Evolutionary conservation across 2,888 invertebrate genomes (phyloP), one percentile per base, ranked within the genome.

Genomic region (Hypomecis atomaria): DNA sequence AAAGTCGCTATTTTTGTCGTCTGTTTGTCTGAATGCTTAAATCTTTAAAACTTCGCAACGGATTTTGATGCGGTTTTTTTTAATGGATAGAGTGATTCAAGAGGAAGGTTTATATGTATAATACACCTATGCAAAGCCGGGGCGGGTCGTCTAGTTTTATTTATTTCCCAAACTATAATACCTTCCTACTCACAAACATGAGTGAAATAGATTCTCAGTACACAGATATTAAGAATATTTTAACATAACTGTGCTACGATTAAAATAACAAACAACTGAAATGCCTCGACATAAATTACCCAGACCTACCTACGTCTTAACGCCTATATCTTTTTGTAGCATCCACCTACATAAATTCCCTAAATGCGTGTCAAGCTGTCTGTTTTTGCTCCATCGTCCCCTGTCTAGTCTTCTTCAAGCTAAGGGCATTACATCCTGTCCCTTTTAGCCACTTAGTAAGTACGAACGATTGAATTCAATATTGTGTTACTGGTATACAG

Each of bases 381-480:
- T 58, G 65, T 72, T 72, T 72, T 71, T 71, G 66, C 59, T 47
- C 64, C 38, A 65, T 59, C 45, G 57, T 53, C 62, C 56, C 62
- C 59, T 65, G 67, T 70, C 62, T 49, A 68, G 62, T 66, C 62
- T 56, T 40, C 61, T 55, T 52, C 55, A 48, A 65, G 38, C 53
- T 49, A 67, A 67, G 60, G 67, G 56, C 55, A 54, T 64, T 63
- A 62, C 57, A 66, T 62, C 59, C 58, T 52, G 54, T 61, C 58
- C 60, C 59, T 63, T 63, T 62, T 55, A 52, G 57, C 62, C 52
- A 60, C 54, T 11, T 40, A 44, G 37, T 47, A 23, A 23, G 23
- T 23, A 23, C 23, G 23, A 2, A 50, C 40, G 33, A 37, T 5
- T 61, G 3, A 54, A 61, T 61, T 50, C 49, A 59, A 65, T 62